Evolutionary conservation across 2,888 invertebrate species (phyloP), one percentile per base, ranked within the genome.

Genomic region (Mythimna pallens): DNA sequence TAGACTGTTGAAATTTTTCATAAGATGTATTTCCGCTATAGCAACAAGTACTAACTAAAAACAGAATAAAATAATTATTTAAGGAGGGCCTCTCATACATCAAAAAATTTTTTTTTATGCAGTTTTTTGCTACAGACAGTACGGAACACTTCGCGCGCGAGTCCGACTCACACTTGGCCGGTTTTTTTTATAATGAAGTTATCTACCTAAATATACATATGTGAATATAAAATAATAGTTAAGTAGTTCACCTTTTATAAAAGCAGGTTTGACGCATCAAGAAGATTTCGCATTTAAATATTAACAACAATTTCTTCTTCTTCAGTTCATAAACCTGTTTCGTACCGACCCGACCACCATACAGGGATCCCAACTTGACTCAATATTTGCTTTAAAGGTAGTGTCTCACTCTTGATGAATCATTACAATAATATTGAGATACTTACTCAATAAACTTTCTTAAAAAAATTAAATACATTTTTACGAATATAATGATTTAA

Each of bases 321-420:
- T 57, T 58, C 30, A 43, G 36, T 4, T 17, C 30, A 47, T 12
- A 76, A 81, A 81, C 70, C 76, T 61, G 77, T 76, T 75, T 50
- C 6, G 43, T 36, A 14, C 17, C 0, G 20, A 58, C 7, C 17
- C 0, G 20, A 58, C 7, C 10, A 25, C 50, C 47, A 20, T 67
- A 73, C 10, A 47, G 25, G 65, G 52, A 57, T 36, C 12, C 25
- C 10, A 22, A 50, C 30, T 52, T 61, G 61, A 78, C 67, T 73
- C 63, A 77, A 50, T 3, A 47, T 61, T 61, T 65, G n/a, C 25
- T 58, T 36, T 22, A 4, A 63, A 65, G 55, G 36, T n/a, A 57
- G 22, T 66, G 25, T 55, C 22, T 62, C 17, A 52, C n/a, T n/a
- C n/a, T n/a, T 36, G 47, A 58, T 75, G 81, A 80, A 63, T 80